Percentiles rank a stretch among this genome's conserved stretches.
phyloP scores from a whole-genome alignment of 2,888 invertebrate genomes.

The Hirtodrosophila confusa region DNA sequence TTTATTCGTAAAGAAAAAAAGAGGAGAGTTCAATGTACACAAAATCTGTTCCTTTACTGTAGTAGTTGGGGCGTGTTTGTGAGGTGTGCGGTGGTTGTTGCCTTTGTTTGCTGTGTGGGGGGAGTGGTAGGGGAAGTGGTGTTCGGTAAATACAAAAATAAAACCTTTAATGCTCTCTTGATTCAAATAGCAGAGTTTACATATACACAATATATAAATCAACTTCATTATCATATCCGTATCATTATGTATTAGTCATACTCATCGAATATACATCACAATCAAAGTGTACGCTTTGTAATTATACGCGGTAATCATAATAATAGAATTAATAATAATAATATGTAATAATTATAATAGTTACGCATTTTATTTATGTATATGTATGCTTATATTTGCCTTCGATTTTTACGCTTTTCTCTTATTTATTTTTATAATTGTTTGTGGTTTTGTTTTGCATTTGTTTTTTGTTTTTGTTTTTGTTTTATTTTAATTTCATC shows the following conservation, averaged over 20 bases:
- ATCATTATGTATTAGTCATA: constrained; percentile 73
- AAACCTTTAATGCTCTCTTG: constrained; percentile 49
- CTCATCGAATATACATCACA: constrained; percentile 79
- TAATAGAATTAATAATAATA: constrained; percentile 59
- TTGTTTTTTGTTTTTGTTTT: constrained; percentile 27
- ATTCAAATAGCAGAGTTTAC: constrained; percentile 54
- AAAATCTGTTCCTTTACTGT: constrained; percentile 16
- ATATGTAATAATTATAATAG: constrained; percentile 59
- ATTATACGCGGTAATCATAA: constrained; percentile 65
- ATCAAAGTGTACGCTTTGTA: constrained; percentile 78
- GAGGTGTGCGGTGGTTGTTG: constrained; percentile 29
- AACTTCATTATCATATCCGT: constrained; percentile 78
- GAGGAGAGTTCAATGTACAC: constrained; percentile 40
- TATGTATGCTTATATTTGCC: constrained; percentile 38
- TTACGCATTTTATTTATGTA: constrained; percentile 45
- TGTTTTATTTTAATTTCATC: constrained; percentile 34
- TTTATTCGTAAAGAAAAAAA: constrained; percentile 40
- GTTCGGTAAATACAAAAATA: constrained; percentile 52
- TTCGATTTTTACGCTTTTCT: constrained; percentile 38
- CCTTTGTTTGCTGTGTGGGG: constrained; percentile 1
- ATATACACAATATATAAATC: constrained; percentile 73
- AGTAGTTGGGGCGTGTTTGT: not conserved
- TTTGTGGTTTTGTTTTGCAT: constrained; percentile 20
- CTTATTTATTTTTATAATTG: constrained; percentile 27
- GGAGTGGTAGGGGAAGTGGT: constrained; percentile 1